A percentile compares a stretch with the other conserved stretches of the same genome.
phyloP scores from a whole-genome alignment of 2,888 invertebrate species.

The Aspidapion aeneum region DNA sequence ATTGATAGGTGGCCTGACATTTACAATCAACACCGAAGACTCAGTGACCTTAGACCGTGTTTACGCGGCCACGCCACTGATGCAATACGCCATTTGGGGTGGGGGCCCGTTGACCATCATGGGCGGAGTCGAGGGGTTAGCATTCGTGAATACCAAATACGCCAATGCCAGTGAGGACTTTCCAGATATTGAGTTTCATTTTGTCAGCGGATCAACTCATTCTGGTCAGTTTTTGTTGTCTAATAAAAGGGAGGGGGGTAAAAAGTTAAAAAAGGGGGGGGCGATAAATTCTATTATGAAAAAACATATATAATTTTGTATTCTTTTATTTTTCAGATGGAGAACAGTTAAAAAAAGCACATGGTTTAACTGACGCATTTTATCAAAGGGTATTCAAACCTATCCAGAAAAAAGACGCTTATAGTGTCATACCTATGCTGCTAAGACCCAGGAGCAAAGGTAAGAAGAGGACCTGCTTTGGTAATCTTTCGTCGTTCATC shows the following conservation, averaged over 20 bases:
- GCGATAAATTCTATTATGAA: no score
- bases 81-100: constrained; percentile 81
- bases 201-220: constrained; percentile 81
- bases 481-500: no score
- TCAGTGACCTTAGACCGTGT: constrained; percentile 77
- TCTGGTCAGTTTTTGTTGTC: no score
- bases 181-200: constrained; percentile 88
- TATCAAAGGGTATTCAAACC: constrained; percentile 72
- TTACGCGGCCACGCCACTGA: constrained; percentile 70
- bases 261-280: no score
- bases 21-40: constrained; percentile 72
- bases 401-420: constrained; percentile 73
- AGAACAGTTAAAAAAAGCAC: constrained; percentile 73
- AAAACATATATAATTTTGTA: no score
- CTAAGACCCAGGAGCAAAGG: constrained; percentile 84
- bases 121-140: constrained; percentile 83
- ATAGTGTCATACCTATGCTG: constrained; percentile 81
- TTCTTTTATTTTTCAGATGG: constrained; percentile 56
- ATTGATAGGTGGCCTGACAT: constrained; percentile 79
- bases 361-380: constrained; percentile 71
- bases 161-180: constrained; percentile 75
- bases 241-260: no score
- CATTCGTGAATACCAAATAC: constrained; percentile 84
- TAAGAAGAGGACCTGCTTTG: no score
- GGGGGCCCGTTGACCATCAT: constrained; percentile 81